These are phyloP conservation scores for Isurus oxyrinchus DNA, from an alignment of 2,113 vertebrate genomes.

Conservation along the genomic window DNA sequence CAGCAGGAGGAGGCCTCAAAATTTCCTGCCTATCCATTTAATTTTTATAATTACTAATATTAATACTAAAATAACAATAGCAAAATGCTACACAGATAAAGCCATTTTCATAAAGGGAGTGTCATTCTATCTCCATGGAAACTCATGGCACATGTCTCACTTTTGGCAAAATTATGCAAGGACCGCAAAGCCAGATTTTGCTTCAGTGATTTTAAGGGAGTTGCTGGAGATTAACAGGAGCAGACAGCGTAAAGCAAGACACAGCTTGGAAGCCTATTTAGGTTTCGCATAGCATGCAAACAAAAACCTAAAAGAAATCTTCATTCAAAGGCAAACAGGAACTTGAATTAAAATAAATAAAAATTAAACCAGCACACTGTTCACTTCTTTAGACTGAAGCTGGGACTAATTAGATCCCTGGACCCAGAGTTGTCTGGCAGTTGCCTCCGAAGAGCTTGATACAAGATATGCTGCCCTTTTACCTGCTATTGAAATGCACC, in stretches of 20 bases:
- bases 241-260: not conserved
- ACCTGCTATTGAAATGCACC: constrained; percentile 10
- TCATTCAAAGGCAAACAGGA: not conserved
- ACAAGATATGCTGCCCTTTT: constrained; percentile 4
- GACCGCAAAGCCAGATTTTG: not conserved
- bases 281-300: not conserved
- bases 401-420: constrained; percentile 30
- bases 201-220: not conserved
- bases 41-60: not conserved
- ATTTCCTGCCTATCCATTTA: not conserved
- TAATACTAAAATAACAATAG: not conserved
- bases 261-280: not conserved
- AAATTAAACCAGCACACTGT: not conserved
- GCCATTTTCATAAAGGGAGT: not conserved
- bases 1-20: not conserved
- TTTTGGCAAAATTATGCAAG: not conserved
- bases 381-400: not conserved
- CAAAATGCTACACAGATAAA: not conserved
- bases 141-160: not conserved
- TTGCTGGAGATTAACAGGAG: not conserved
- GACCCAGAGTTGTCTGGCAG: not conserved
- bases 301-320: not conserved
- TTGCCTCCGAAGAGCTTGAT: not conserved
- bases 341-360: not conserved
- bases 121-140: not conserved